Conservation (phyloP, 2,113 vertebrate genomes). For the Stigmatopora argus region DNA sequence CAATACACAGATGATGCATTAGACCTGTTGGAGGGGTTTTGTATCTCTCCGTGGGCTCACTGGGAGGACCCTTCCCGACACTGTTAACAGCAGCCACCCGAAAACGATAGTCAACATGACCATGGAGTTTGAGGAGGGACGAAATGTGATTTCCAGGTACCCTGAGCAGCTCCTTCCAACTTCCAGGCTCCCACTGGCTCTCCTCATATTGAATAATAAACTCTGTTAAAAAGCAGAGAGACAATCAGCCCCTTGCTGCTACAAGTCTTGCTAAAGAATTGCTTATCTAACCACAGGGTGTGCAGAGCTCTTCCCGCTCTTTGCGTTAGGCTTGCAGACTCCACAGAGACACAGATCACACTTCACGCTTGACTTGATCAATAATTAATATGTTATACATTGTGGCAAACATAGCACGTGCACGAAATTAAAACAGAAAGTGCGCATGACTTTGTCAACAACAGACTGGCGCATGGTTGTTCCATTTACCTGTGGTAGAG, state of each 20-base stretch:
- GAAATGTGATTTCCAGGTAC: constrained; percentile 71
- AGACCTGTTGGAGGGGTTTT: constrained; percentile 81
- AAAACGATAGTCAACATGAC: constrained; percentile 82
- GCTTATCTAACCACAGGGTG: constrained; percentile 44
- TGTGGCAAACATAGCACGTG: constrained; percentile 24
- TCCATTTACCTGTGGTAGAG: constrained; percentile 76
- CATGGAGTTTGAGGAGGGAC: constrained; percentile 69
- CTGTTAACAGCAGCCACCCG: constrained; percentile 76
- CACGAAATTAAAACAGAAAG: constrained; percentile 10
- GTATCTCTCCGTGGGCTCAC: constrained; percentile 74
- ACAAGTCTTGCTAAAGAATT: constrained; percentile 30
- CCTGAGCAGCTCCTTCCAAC: constrained; percentile 79
- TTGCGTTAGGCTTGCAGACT: constrained; percentile 25
- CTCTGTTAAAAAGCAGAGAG: constrained; percentile 68
- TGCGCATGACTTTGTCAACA: constrained; percentile 10
- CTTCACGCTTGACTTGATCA: constrained; percentile 39
- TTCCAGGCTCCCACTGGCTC: constrained; percentile 75
- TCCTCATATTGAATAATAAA: constrained; percentile 89
- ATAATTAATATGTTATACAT: constrained; percentile 37
- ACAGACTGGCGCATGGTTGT: constrained; percentile 9
- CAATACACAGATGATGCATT: constrained; percentile 5
- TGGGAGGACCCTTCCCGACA: constrained; percentile 79
- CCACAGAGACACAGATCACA: constrained; percentile 32
- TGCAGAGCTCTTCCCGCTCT: constrained; percentile 33
- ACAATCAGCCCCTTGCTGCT: constrained; percentile 30